Percentiles rank a stretch among this genome's conserved stretches.
Conservation (phyloP, 2,113 vertebrate genomes). For the Anser brachyrhynchus region DNA sequence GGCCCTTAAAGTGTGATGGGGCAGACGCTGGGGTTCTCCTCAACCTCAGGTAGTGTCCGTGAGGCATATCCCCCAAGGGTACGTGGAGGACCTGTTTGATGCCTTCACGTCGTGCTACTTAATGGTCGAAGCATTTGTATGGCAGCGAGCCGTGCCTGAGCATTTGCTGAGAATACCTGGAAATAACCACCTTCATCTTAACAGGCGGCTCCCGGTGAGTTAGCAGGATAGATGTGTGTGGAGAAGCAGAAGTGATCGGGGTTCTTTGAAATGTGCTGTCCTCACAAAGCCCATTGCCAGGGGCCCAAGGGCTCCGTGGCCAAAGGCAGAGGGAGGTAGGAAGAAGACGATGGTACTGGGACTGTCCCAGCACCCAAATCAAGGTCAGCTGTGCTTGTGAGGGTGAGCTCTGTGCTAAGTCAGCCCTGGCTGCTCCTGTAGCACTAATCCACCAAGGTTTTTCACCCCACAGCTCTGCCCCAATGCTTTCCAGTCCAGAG, state of each 20-base stretch:
- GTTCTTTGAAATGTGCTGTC: neutral
- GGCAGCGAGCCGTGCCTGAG: neutral
- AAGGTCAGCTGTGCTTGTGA: neutral
- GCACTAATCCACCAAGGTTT: neutral
- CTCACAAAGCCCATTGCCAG: neutral
- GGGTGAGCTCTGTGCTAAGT: neutral
- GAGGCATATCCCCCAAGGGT: neutral
- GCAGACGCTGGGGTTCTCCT: neutral
- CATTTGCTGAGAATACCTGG: neutral
- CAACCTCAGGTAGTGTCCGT: neutral
- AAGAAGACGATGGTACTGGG: neutral
- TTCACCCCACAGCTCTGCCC: neutral
- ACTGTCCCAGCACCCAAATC: neutral
- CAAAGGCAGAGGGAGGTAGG: rapidly evolving
- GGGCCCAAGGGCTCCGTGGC: neutral
- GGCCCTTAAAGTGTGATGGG: neutral
- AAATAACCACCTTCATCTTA: neutral
- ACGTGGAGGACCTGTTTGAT: rapidly evolving
- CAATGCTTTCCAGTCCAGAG: neutral
- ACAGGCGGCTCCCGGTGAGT: neutral
- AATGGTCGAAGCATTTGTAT: neutral
- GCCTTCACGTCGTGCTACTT: neutral
- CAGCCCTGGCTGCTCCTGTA: rapidly evolving
- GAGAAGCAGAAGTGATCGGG: neutral
- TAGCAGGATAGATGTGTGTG: neutral